Evolutionary conservation across 1,140 invertebrate species (phyloP), one percentile per base, ranked within the genome.

Genomic region (Dryas iulia): DNA sequence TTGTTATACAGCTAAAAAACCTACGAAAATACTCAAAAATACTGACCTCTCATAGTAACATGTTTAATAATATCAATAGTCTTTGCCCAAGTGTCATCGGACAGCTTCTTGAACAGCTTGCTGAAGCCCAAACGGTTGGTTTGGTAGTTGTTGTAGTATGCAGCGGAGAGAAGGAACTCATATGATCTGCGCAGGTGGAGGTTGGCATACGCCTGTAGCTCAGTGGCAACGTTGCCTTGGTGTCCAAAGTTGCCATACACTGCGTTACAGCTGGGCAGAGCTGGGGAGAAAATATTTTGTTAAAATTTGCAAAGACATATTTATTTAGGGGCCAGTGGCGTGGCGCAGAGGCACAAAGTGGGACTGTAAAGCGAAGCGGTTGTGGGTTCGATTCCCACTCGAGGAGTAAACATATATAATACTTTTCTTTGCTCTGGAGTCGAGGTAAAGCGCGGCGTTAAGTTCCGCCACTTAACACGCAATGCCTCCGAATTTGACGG

Each of bases 101-200:
- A 96, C 7, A 96, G 81, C 72, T 95, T 94, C 59, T 94, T 93
- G 87, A 96, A 97, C 10, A 96, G 88, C 78, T 94, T 95, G 72
- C 94, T 93, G 87, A 97, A 97, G 10, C 96, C 96, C 28, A 93
- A 93, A 35, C 96, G 92, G 86, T 96, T 95, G 56, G 94, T 94
- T 77, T 95, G 93, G 82, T 95, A 97, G 76, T 95, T 96, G 57
- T 94, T 95, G 87, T 96, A 97, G 84, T 96, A 94, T 1, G 95
- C 94, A 7, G 96, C 94, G 88, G 96, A 94, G 2, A 96, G 83
- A 12, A 97, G 89, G 72, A 95, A 96, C 64, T 96, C 94, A 69
- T 95, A 96, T 10, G 95, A 96, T 12, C 93, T 90, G 31, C 93
- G 91, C 56, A 97, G 88, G 72, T 96, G 94, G 11, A 93, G 85